These are phyloP conservation scores for Carpatolechia fugitivella DNA, from an alignment of 2,888 invertebrate genomes.

Conservation along the genomic window DNA sequence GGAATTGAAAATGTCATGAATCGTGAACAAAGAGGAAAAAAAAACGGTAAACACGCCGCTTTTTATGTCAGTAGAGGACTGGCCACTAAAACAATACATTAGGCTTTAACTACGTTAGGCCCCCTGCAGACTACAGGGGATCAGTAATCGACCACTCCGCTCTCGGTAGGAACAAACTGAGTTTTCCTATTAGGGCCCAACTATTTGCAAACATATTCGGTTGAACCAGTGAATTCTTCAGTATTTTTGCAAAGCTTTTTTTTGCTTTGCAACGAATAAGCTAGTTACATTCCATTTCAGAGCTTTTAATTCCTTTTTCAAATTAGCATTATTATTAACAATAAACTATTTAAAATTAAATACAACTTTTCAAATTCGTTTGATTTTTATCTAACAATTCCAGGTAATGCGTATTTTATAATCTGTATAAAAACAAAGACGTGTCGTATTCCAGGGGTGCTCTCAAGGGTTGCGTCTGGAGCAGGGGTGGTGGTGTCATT, in stretches of 20 bases:
- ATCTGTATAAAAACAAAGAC: constrained; percentile 4
- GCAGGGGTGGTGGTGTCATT: constrained; percentile 61
- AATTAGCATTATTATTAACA: too few species aligned
- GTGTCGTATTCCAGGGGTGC: constrained; percentile 29
- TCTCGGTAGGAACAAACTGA: constrained; percentile 49
- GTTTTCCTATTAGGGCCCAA: constrained; percentile 54
- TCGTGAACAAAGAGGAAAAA: too few species aligned
- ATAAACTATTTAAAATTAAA: too few species aligned
- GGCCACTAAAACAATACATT: constrained; percentile 3
- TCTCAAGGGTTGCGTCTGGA: constrained; percentile 49
- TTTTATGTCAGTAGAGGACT: not conserved
- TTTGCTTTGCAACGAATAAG: too few species aligned
- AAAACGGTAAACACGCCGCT: too few species aligned
- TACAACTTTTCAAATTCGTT: too few species aligned
- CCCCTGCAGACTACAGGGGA: not conserved
- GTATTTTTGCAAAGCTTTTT: too few species aligned
- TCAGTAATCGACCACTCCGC: constrained; percentile 5
- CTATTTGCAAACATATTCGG: constrained; percentile 32
- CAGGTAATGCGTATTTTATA: constrained; percentile 9
- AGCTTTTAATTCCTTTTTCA: too few species aligned
- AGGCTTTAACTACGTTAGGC: not conserved
- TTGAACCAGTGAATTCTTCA: not conserved
- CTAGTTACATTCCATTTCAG: too few species aligned
- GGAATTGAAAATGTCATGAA: too few species aligned
- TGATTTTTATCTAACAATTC: too few species aligned